Evolutionary conservation across 1,140 invertebrate genomes (phyloP).

Genomic region (Choristoneura fumiferana): DNA sequence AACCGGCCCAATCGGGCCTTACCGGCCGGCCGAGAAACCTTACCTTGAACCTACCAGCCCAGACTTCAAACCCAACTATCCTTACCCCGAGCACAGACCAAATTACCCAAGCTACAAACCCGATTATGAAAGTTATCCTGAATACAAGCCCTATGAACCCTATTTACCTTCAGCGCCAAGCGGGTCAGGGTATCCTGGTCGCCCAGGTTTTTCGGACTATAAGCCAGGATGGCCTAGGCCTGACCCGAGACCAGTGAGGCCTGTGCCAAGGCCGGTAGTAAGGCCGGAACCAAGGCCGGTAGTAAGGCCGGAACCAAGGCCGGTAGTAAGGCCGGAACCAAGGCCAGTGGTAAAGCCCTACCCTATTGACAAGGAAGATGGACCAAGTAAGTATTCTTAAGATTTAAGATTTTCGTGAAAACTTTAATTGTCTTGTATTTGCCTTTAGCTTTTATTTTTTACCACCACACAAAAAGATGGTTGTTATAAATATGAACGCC

Average conservation of each 20-base stretch:
- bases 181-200: slow-evolving; percentile 19
- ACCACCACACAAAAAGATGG: too few relatives aligned
- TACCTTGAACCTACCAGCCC: slow-evolving; percentile 23
- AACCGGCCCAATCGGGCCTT: slow-evolving; percentile 1
- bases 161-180: slow-evolving; percentile 2
- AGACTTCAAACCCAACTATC: slow-evolving; percentile 33
- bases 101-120: slow-evolving; percentile 17
- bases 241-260: slow-evolving; percentile 13
- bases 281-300: slow-evolving; percentile 35
- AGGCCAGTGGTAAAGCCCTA: slow-evolving; percentile 32
- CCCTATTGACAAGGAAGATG: slow-evolving; percentile 36
- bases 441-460: too few relatives aligned
- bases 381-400: slow-evolving; percentile 43
- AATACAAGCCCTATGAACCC: slow-evolving; percentile 11
- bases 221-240: slow-evolving; percentile 32
- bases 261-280: slow-evolving; percentile 19
- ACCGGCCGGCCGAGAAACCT: slow-evolving; percentile 19
- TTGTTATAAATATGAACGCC: too few relatives aligned
- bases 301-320: slow-evolving; percentile 20
- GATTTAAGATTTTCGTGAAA: background rate
- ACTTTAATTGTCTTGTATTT: background rate
- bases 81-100: slow-evolving; percentile 28
- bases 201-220: slow-evolving; percentile 10
- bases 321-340: slow-evolving; percentile 25
- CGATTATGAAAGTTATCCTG: slow-evolving; percentile 14